Conservation (phyloP, 2,113 vertebrate genomes). For the Colossoma macropomum region DNA sequence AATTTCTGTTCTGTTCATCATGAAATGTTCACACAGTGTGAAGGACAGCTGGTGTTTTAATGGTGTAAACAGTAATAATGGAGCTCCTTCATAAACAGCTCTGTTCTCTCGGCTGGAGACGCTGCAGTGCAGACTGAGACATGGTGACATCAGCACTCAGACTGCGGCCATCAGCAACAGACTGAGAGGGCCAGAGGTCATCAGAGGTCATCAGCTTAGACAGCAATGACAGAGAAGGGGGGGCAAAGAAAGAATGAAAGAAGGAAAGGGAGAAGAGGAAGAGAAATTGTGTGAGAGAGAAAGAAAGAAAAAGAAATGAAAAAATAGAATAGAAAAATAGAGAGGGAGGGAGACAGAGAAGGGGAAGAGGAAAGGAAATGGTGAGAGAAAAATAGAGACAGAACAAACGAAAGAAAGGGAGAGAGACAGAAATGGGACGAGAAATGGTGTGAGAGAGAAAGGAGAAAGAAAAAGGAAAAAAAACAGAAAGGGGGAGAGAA, state of each 20-base stretch:
- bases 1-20: too few species aligned
- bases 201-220: neutral
- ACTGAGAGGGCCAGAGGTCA: neutral
- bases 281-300: too few species aligned
- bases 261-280: neutral
- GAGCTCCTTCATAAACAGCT: neutral
- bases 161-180: neutral
- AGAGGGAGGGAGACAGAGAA: neutral
- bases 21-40: too few species aligned
- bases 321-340: neutral
- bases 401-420: too few species aligned
- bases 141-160: neutral
- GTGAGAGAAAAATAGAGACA: too few species aligned
- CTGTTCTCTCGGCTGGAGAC: neutral
- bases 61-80: too few species aligned
- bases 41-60: too few species aligned
- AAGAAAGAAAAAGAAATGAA: neutral
- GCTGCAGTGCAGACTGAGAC: neutral
- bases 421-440: too few species aligned
- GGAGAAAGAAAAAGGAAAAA: too few species aligned
- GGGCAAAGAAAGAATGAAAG: neutral
- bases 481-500: neutral
- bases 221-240: neutral
- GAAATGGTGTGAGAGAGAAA: neutral
- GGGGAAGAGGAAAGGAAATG: too few species aligned